Conservation (phyloP, 2,797 vertebrate genomes). For the Thalassophryne amazonica region DNA sequence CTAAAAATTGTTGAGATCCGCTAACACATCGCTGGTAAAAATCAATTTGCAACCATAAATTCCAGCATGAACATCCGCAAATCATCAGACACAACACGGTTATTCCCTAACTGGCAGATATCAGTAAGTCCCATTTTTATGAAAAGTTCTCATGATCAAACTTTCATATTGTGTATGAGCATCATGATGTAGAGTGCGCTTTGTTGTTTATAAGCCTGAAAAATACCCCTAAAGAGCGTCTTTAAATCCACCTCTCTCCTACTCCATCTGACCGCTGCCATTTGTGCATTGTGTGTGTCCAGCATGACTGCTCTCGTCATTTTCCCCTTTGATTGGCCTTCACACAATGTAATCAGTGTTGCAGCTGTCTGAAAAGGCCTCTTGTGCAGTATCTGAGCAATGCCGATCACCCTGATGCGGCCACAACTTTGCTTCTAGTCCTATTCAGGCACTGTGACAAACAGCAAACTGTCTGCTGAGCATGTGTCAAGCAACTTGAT, state of each 20-base stretch:
- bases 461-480: constrained; percentile 78
- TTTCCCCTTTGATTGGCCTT: constrained; percentile 79
- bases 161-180: not conserved
- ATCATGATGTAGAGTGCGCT: constrained; percentile 17
- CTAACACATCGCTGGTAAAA: too few relatives aligned
- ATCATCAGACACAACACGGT: too few relatives aligned
- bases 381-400: constrained; percentile 75
- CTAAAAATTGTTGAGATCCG: too few relatives aligned
- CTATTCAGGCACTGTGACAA: constrained; percentile 79
- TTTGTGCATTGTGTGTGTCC: constrained; percentile 78
- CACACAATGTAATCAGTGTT: constrained; percentile 83
- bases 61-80: too few relatives aligned
- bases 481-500: constrained; percentile 79
- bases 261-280: constrained; percentile 71
- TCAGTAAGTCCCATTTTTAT: too few relatives aligned
- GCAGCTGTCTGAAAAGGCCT: constrained; percentile 77
- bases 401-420: constrained; percentile 70
- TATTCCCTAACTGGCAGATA: too few relatives aligned
- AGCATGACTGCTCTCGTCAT: constrained; percentile 76
- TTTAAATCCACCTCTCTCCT: constrained; percentile 55
- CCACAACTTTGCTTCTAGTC: constrained; percentile 74
- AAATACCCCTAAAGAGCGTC: constrained; percentile 51
- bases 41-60: too few relatives aligned
- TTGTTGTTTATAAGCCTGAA: too few relatives aligned
- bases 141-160: too few relatives aligned